These are phyloP conservation scores for Crocidura indochinensis DNA, from an alignment of 2,797 vertebrate species.

Conservation along the genomic window DNA sequence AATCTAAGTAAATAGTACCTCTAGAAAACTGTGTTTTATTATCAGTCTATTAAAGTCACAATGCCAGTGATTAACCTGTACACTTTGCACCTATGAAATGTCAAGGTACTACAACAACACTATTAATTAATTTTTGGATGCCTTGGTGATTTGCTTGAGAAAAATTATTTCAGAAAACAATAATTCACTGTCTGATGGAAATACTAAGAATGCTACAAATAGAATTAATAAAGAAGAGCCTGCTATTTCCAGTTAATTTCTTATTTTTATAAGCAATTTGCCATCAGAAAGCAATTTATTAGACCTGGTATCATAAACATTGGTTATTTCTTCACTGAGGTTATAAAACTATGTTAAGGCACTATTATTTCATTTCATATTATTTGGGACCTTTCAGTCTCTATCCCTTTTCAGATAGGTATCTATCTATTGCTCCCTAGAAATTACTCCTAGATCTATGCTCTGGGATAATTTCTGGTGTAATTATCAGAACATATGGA, in stretches of 20 bases:
- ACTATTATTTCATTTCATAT: neutral
- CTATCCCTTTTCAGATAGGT: too few species aligned
- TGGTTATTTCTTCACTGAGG: neutral
- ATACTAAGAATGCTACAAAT: constrained; percentile 19
- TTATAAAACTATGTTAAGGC: constrained; percentile 3
- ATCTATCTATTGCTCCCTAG: too few species aligned
- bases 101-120: constrained; percentile 3
- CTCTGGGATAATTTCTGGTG: too few species aligned
- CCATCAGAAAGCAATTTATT: neutral
- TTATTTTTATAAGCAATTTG: constrained; percentile 41
- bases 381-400: too few species aligned
- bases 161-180: constrained; percentile 27
- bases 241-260: constrained; percentile 6
- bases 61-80: constrained; percentile 26
- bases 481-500: too few species aligned
- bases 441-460: too few species aligned
- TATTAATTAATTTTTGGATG: constrained; percentile 24
- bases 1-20: neutral
- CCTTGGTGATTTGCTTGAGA: neutral
- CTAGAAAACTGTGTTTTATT: neutral
- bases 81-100: constrained; percentile 6
- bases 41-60: constrained; percentile 50
- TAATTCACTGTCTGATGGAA: neutral
- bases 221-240: neutral
- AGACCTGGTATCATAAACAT: neutral